Evolutionary conservation across 2,888 invertebrate species (phyloP).

Genomic region (Bibio marci): DNA sequence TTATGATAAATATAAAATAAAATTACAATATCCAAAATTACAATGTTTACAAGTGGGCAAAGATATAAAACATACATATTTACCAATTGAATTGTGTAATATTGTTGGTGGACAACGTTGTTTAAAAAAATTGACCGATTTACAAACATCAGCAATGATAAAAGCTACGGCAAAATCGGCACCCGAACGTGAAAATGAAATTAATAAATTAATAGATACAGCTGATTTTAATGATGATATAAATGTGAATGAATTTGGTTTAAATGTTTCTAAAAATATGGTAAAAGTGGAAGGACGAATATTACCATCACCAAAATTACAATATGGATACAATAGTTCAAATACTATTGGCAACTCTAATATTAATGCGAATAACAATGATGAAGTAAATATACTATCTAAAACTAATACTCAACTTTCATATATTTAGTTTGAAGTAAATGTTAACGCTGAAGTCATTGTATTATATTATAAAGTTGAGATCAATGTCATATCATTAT

Average conservation of each 20-base stretch:
- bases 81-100: constrained; percentile 98
- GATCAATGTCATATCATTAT: too few relatives aligned
- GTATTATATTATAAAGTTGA: too few relatives aligned
- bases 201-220: constrained; percentile 90
- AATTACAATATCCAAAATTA: constrained; percentile 90
- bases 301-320: constrained; percentile 92
- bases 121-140: constrained; percentile 98
- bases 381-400: too few relatives aligned
- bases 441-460: too few relatives aligned
- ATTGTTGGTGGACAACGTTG: constrained; percentile 98
- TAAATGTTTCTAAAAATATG: constrained; percentile 96
- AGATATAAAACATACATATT: constrained; percentile 99
- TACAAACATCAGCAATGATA: constrained; percentile 99
- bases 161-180: constrained; percentile 97
- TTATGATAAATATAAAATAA: constrained; percentile 98
- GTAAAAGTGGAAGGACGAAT: constrained; percentile 99
- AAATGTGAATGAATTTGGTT: constrained; percentile 96
- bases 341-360: constrained; percentile 68
- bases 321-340: constrained; percentile 94
- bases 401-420: too few relatives aligned
- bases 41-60: constrained; percentile 99
- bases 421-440: too few relatives aligned
- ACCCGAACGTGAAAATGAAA: constrained; percentile 88
- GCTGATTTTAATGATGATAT: constrained; percentile 99
- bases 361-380: too few relatives aligned